Percentiles rank a stretch among this genome's conserved stretches.
Conservation (phyloP, 2,113 vertebrate species). For the Dasyornis broadbenti region DNA sequence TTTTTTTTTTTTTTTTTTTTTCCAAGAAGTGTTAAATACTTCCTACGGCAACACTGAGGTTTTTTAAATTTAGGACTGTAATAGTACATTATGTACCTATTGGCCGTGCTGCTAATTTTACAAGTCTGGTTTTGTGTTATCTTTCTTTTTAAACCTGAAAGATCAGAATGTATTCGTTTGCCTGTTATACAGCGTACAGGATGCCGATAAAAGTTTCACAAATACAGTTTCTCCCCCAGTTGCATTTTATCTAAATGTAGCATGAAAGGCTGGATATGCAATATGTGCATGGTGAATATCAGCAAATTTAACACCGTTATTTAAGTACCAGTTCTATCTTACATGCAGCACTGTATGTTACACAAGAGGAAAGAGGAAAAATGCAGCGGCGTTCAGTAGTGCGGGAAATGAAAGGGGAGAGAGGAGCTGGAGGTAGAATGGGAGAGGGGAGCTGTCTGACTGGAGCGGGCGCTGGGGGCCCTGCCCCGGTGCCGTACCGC, state of each 20-base stretch:
- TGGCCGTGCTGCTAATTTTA: neutral
- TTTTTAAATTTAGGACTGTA: neutral
- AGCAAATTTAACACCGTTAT: neutral
- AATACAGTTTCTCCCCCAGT: neutral
- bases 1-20: neutral
- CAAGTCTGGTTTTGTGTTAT: neutral
- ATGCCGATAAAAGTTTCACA: neutral
- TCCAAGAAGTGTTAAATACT: neutral
- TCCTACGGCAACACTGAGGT: neutral
- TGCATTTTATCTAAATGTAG: neutral
- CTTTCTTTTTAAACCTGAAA: neutral
- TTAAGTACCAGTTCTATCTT: neutral
- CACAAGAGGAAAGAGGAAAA: neutral
- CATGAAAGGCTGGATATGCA: neutral
- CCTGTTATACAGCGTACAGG: rapidly evolving
- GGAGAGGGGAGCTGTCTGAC: neutral
- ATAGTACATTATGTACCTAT: neutral
- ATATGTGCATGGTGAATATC: rapidly evolving
- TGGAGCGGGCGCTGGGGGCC: too few species aligned
- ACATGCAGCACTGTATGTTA: rapidly evolving
- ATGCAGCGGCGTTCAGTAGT: rapidly evolving
- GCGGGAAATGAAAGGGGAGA: neutral
- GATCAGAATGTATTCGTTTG: rapidly evolving
- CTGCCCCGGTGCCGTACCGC: neutral
- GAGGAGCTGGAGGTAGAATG: too few species aligned